phyloP scores from a whole-genome alignment of 2,888 invertebrate genomes.

The Ichneumon xanthorius region DNA sequence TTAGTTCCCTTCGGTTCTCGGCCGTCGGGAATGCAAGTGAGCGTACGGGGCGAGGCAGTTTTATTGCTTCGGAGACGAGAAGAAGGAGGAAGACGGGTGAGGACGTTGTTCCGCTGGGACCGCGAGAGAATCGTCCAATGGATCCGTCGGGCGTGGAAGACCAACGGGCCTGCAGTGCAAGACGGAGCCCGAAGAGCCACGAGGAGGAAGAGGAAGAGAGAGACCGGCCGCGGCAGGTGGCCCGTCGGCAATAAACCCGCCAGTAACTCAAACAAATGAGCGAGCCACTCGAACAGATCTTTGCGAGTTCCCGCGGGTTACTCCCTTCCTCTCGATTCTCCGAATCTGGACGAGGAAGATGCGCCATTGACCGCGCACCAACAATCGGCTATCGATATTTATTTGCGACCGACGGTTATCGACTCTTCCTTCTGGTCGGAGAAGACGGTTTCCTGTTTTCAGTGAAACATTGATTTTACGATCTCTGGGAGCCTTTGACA shows the following conservation, averaged over 20 bases:
- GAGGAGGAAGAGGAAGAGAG: conserved; percentile 34
- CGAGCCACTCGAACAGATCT: conserved; percentile 61
- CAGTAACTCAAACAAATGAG: conserved; percentile 74
- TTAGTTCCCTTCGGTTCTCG: background rate
- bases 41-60: background rate
- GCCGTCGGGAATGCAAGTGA: background rate
- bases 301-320: conserved; percentile 57
- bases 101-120: background rate
- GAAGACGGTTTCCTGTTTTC: background rate
- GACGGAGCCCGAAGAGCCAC: conserved; percentile 30
- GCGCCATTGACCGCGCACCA: background rate
- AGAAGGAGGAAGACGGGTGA: conserved; percentile 22
- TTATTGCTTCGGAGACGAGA: conserved; percentile 14
- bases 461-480: too few relatives aligned
- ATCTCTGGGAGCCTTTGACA: too few relatives aligned
- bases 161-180: conserved; percentile 31
- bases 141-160: conserved; percentile 36
- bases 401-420: background rate
- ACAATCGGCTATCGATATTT: conserved; percentile 2
- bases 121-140: conserved; percentile 24
- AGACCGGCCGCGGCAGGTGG: conserved; percentile 57
- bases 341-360: conserved; percentile 64
- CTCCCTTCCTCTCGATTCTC: conserved; percentile 65
- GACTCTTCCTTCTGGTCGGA: background rate
- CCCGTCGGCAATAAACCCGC: conserved; percentile 64